These are phyloP conservation scores for Eufriesea mexicana DNA, from an alignment of 1,140 invertebrate species.

Conservation along the genomic window DNA sequence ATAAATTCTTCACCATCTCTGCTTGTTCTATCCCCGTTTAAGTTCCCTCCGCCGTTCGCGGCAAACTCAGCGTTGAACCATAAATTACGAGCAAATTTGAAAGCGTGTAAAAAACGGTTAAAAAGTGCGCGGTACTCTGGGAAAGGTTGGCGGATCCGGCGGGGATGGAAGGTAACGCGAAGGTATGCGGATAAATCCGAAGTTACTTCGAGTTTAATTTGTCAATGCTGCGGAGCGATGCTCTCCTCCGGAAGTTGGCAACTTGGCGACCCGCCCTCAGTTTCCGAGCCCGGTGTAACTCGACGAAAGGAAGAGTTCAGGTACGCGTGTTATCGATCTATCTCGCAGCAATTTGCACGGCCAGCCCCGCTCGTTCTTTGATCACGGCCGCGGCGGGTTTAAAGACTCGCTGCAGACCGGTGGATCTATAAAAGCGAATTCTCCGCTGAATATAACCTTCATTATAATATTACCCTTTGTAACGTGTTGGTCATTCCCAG, in stretches of 20 bases:
- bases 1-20: too few relatives aligned
- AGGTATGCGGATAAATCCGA: neutral
- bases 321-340: neutral
- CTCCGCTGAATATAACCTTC: slow-evolving; percentile 9
- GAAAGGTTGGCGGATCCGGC: too few relatives aligned
- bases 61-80: too few relatives aligned
- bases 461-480: slow-evolving; percentile 42
- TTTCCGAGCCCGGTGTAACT: neutral
- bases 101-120: too few relatives aligned
- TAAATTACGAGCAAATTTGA: too few relatives aligned
- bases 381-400: neutral
- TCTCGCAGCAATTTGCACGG: neutral
- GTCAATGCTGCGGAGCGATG: neutral
- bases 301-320: neutral
- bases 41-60: too few relatives aligned
- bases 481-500: slow-evolving; percentile 25
- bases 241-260: neutral
- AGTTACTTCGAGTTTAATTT: neutral
- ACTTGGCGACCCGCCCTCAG: neutral
- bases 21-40: too few relatives aligned
- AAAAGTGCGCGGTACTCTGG: too few relatives aligned
- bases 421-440: slow-evolving; percentile 13
- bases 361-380: slow-evolving; percentile 1
- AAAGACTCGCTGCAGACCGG: neutral
- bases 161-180: neutral